A percentile compares a stretch with the other conserved stretches of the same genome.
Conservation (phyloP, 2,888 invertebrate genomes). For the Cylloceria caligata region DNA sequence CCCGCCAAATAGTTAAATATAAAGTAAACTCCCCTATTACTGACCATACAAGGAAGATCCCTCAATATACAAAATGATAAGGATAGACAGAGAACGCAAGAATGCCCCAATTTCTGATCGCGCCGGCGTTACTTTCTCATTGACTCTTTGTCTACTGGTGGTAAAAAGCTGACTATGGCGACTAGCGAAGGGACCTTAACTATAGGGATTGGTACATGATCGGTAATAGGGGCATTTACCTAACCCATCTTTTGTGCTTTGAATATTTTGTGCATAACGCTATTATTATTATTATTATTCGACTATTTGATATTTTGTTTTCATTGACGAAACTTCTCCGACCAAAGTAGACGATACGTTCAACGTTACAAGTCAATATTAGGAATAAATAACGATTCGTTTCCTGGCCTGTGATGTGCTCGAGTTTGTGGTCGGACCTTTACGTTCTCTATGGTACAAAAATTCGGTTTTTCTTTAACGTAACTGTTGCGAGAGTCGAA, state of each 20-base stretch:
- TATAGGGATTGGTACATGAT: too few species aligned
- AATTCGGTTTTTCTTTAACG: constrained; percentile 35
- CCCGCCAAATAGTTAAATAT: neutral
- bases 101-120: too few species aligned
- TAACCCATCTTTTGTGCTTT: constrained; percentile 58
- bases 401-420: constrained; percentile 15
- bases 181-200: too few species aligned
- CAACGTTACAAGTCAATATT: constrained; percentile 1
- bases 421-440: constrained; percentile 24
- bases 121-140: too few species aligned
- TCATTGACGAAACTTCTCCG: constrained; percentile 7
- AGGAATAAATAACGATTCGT: constrained; percentile 34
- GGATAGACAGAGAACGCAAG: too few species aligned
- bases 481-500: constrained; percentile 30
- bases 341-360: neutral
- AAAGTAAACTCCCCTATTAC: too few species aligned
- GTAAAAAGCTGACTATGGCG: too few species aligned
- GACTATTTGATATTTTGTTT: constrained; percentile 40
- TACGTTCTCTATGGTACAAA: constrained; percentile 50
- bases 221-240: too few species aligned
- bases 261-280: constrained; percentile 48
- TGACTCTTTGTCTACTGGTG: too few species aligned
- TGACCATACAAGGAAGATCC: too few species aligned
- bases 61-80: too few species aligned
- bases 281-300: constrained; percentile 31